Evolutionary conservation across 2,888 invertebrate genomes (phyloP).

Genomic region (Platycnemis pennipes): DNA sequence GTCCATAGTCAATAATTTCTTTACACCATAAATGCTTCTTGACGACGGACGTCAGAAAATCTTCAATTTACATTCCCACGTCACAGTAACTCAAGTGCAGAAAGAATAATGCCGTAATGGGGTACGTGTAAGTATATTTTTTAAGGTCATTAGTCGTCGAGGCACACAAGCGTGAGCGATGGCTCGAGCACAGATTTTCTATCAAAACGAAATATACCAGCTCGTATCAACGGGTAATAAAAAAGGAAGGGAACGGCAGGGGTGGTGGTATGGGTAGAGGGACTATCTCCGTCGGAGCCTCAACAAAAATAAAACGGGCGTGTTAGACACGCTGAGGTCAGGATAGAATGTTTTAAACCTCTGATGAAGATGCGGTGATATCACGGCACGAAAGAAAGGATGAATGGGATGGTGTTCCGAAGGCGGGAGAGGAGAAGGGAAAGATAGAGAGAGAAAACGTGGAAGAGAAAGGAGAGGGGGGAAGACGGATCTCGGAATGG

Average conservation of each 20-base stretch:
- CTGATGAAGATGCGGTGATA: constrained; percentile 32
- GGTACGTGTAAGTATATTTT: too few species aligned
- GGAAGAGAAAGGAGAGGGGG: not conserved
- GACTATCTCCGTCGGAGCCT: not conserved
- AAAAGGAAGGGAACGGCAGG: not conserved
- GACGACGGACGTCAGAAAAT: too few species aligned
- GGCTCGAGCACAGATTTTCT: not conserved
- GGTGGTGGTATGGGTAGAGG: not conserved
- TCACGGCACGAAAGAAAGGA: constrained; percentile 31
- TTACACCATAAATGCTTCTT: too few species aligned
- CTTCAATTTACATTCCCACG: too few species aligned
- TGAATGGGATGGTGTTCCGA: not conserved
- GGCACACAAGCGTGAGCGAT: not conserved
- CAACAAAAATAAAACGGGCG: constrained; percentile 32
- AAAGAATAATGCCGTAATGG: too few species aligned
- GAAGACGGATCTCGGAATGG: not conserved
- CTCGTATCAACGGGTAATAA: not conserved
- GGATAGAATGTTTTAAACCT: constrained; percentile 29
- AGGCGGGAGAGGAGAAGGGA: not conserved
- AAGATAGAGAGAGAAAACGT: too few species aligned
- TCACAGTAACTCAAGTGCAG: too few species aligned
- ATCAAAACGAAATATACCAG: not conserved
- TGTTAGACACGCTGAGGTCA: constrained; percentile 29
- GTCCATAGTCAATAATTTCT: too few species aligned
- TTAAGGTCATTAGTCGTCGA: too few species aligned